Evolutionary conservation across 2,113 vertebrate genomes (phyloP), one percentile per base, ranked within the genome.

Genomic region (Calonectris borealis): DNA sequence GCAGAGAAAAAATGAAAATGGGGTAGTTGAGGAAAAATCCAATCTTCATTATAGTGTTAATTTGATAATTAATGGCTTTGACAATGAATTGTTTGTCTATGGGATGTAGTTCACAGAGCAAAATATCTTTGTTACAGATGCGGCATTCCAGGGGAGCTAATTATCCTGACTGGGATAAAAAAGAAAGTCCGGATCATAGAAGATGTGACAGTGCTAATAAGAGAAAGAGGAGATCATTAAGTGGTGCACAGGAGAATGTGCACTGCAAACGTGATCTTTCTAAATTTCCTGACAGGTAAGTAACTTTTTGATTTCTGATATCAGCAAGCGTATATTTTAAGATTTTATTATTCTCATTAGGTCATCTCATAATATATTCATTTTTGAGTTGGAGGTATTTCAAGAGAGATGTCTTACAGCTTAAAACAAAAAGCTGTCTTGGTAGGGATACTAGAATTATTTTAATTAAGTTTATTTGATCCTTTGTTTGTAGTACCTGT

Each of bases 161-260:
- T 7, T 98, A 97, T 69, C 94, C 97, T 12, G 96, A 97, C 17
- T 97, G 96, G 97, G 95, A 98, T 7, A 96, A 98, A 75, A 98
- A 98, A 36, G 95, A 97, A 62, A 94, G 96, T 86, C 97, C 94
- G 93, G 98, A 98, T 94, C 52, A 5, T 75, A 76, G 90, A 66
- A 97, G 95, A 32, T 97, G 96, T 65, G 96, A 93, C 51, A 96
- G 89, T 73, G 88, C 93, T 24, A 97, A 96, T 61, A 98, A 98
- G 36, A 97, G 97, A n/a, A 98, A 81, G 79, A 95, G 79, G 84
- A 96, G 97, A 27, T 98, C 98, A 0, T 94, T 94, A 40, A 98
- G 98, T 97, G 98, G 98, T 55, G 98, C 98, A 22, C 93, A 95
- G 91, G 98, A 98, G 79, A 98, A 98, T 66, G 98, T 97, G 83